Conservation (phyloP, 2,888 invertebrate genomes). For the Tachina grossa region DNA sequence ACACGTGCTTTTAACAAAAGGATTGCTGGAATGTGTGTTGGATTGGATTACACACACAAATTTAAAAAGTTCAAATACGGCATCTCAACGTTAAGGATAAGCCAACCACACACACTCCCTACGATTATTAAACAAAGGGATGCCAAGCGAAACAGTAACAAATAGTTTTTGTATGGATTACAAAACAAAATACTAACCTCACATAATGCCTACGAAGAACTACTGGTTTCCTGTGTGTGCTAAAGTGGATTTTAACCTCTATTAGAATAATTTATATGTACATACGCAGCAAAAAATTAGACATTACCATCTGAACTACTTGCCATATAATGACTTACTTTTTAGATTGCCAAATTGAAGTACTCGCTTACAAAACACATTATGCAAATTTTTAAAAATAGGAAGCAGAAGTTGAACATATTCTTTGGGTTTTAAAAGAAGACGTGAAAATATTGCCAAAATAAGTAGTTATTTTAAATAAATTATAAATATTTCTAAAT, state of each 20-base stretch:
- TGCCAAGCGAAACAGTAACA: neutral
- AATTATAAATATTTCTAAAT: too few species aligned
- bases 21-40: conserved; percentile 22
- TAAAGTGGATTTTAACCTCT: neutral
- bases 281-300: too few species aligned
- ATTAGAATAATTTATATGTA: neutral
- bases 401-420: too few species aligned
- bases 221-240: neutral
- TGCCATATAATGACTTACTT: too few species aligned
- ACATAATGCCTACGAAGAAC: neutral
- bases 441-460: too few species aligned
- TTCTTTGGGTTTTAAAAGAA: too few species aligned
- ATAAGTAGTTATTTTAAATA: too few species aligned
- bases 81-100: neutral
- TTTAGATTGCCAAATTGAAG: too few species aligned
- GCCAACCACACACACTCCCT: neutral
- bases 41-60: conserved; percentile 8
- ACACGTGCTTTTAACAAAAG: conserved; percentile 65
- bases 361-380: too few species aligned
- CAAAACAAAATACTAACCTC: neutral
- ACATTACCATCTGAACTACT: too few species aligned
- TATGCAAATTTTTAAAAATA: too few species aligned
- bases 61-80: neutral
- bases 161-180: neutral
- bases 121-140: neutral